phyloP scores from a whole-genome alignment of 2,888 invertebrate species.

The Branchipolynoe longqiensis region DNA sequence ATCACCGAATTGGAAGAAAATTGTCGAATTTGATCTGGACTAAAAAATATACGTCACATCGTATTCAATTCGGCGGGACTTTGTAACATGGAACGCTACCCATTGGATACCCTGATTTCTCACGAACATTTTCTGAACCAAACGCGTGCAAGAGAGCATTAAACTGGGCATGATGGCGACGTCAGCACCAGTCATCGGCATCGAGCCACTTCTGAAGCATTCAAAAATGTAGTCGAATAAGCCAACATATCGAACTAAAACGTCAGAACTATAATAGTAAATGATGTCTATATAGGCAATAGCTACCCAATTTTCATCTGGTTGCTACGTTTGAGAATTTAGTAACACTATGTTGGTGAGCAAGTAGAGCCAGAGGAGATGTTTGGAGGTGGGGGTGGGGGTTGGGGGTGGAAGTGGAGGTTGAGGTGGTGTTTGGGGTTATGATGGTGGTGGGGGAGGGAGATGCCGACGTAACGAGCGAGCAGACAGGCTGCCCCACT shows the following conservation, averaged over 20 bases:
- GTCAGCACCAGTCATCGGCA: conserved; percentile 46
- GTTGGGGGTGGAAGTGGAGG: too few relatives aligned
- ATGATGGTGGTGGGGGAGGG: too few relatives aligned
- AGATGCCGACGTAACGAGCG: too few relatives aligned
- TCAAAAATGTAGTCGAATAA: conserved; percentile 46
- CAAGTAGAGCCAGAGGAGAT: conserved; percentile 8
- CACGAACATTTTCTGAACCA: conserved; percentile 44
- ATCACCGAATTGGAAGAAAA: too few relatives aligned
- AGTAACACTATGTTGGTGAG: conserved; percentile 52
- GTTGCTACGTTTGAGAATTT: conserved; percentile 56
- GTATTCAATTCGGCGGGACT: too few relatives aligned
- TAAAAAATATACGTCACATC: background rate
- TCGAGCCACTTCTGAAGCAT: conserved; percentile 39
- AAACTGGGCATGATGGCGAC: conserved; percentile 35
- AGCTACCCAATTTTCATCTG: conserved; percentile 51
- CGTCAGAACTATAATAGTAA: conserved; percentile 54
- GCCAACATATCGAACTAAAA: conserved; percentile 35
- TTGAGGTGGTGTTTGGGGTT: too few relatives aligned
- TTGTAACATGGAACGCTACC: too few relatives aligned
- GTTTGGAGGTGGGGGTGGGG: background rate
- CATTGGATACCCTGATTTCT: conserved; percentile 44
- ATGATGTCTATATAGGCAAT: conserved; percentile 54
- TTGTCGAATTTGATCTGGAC: background rate
- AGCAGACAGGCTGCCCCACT: too few relatives aligned
- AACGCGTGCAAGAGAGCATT: conserved; percentile 45